Evolutionary conservation across 1,140 invertebrate genomes (phyloP), one percentile per base, ranked within the genome.

Genomic region (Telenomus remus): DNA sequence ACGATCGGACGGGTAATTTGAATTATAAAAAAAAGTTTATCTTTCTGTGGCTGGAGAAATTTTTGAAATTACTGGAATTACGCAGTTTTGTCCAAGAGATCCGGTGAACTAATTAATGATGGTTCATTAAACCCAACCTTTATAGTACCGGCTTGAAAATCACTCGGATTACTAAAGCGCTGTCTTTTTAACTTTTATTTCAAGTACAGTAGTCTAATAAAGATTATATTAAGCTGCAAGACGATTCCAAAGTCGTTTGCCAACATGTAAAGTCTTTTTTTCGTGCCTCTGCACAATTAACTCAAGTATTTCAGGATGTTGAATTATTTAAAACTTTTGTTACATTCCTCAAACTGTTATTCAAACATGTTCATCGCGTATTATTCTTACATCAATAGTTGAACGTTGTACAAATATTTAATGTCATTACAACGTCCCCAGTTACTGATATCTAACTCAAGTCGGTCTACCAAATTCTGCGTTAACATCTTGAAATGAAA

Each of bases 171-270:
- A 73, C 37, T 35, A 4, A 2, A 9, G 9, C 37, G 2, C 37
- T 11, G 9, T 39, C 37, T 39, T 9, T 11, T 60, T 75, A 64
- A 69, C 69, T 64, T 48, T 59, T 65, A 75, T 68, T 68, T 54
- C 47, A 51, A 46, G 60, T 59, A 60, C 65, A 53, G 73, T 70
- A 76, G 60, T 54, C 60, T 70, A 70, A 76, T 76, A 76, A 65
- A 76, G 65, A 70, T 76, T 65, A 69, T 50, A 16, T 16, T 59
- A 59, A 75, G 34, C 59, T 37, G 57, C 19, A 59, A 59, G 50
- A 56, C 39, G 46, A 74, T 68, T 57, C 6, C 19, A n/a, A n/a
- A n/a, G n/a, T n/a, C n/a, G n/a, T n/a, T n/a, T n/a, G n/a, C n/a
- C n/a, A n/a, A n/a, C n/a, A n/a, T n/a, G n/a, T n/a, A n/a, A n/a